Percentiles rank a stretch among this genome's conserved stretches.
phyloP scores from a whole-genome alignment of 2,888 invertebrate species.

The Cheilosia grossa region DNA sequence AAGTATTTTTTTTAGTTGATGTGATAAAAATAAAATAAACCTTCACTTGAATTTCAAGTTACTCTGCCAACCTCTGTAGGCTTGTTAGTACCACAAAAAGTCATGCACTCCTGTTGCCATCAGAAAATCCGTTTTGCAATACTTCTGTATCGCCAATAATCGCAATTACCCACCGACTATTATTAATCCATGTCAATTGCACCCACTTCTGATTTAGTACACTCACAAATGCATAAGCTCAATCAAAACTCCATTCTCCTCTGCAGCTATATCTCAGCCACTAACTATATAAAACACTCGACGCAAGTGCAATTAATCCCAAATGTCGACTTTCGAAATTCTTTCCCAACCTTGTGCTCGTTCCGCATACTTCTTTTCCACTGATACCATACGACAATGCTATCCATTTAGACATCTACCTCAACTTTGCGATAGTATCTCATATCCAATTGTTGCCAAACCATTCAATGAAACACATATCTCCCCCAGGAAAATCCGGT shows the following conservation, averaged over 20 bases:
- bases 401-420: conserved; percentile 8
- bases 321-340: conserved; percentile 20
- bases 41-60: no score
- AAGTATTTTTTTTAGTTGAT: no score
- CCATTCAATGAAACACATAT: neutral
- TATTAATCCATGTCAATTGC: no score
- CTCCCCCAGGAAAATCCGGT: neutral
- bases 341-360: conserved; percentile 19
- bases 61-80: no score
- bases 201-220: no score
- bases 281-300: neutral
- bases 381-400: conserved; percentile 6
- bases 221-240: neutral
- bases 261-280: neutral
- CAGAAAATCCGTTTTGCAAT: no score
- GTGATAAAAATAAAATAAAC: no score
- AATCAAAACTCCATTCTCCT: conserved; percentile 10
- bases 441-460: conserved; percentile 32
- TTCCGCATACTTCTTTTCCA: conserved; percentile 12
- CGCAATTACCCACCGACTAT: no score
- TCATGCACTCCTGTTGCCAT: no score
- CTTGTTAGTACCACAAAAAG: no score
- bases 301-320: conserved; percentile 7
- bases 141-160: no score
- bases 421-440: conserved; percentile 1